Percentiles rank a stretch among this genome's conserved stretches.
These are phyloP conservation scores for Prorops nasuta DNA, from an alignment of 1,140 invertebrate species.

Conservation along the genomic window DNA sequence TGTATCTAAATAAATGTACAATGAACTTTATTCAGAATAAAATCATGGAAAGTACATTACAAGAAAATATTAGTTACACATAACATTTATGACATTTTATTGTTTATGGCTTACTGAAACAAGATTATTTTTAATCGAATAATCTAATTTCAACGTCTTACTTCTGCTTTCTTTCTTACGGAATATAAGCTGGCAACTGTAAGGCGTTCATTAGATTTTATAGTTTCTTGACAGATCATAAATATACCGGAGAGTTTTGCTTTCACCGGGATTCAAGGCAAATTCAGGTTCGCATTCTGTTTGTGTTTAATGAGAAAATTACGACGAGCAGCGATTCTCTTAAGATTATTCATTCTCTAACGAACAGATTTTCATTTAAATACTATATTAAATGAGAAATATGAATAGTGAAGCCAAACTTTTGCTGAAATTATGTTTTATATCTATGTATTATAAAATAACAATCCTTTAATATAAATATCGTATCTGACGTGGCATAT, in stretches of 20 bases:
- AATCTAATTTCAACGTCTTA: neutral
- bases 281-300: conserved; percentile 21
- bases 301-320: too few species aligned
- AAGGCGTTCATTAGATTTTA: too few species aligned
- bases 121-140: neutral
- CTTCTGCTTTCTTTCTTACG: too few species aligned
- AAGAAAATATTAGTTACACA: conserved; percentile 38
- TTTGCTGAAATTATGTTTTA: too few species aligned
- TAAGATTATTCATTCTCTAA: too few species aligned
- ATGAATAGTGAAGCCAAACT: too few species aligned
- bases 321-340: too few species aligned
- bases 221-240: neutral
- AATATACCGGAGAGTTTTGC: neutral
- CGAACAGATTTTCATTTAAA: too few species aligned
- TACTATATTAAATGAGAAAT: too few species aligned
- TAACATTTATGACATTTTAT: conserved; percentile 37
- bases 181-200: too few species aligned
- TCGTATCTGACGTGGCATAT: neutral
- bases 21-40: conserved; percentile 29
- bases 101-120: conserved; percentile 10
- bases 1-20: conserved; percentile 20
- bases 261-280: conserved; percentile 11
- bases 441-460: too few species aligned
- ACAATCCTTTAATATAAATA: conserved; percentile 1
- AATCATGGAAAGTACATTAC: conserved; percentile 33